Base-by-base conservation (phyloP, 2,113 vertebrate species). In the Myanophis thanlyinensis region DNA sequence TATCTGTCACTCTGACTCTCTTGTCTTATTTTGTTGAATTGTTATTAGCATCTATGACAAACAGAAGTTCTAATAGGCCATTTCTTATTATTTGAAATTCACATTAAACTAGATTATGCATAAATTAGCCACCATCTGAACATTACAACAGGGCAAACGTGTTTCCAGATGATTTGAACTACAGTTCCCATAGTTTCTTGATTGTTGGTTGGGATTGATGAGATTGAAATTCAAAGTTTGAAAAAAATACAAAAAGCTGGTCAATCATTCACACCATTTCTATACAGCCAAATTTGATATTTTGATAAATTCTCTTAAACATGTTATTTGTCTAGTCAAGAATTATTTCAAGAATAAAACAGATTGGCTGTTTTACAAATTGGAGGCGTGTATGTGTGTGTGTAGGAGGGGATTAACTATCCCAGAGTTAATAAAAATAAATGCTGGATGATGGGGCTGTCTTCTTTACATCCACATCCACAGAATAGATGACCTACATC, bases 11-110 rank as follows among this genome's bases (percentile, higher is more conserved):
- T 40, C 35, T 88, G 48, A 11, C 95, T 91, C 12, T 27, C 10
- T 3, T 93, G 4, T 86, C 9, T 93, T 93, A 85, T 90, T 40
- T 90, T 91, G 93, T 95, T 84, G 35, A 18, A 4, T 73, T 88
- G 11, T 3, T 85, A 30, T 62, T 51, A 40, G n/a, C 49, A 13
- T 84, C 2, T 25, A 44, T 90, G 35, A 53, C 84, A 85, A 85
- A 47, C 22, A 85, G 20, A 85, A 85, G 48, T 85, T 46, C 84
- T 85, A 47, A 48, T 85, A 85, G 84, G 84, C 40, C 44, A 85
- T 85, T 80, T 80, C 35, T 40, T 80, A 80, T 40, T 8, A 80
- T 80, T 40, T 80, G 67, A 80, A 80, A 80, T 40, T 40, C 18
- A 18, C 22, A 40, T 40, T 80, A 20, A 80, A 80, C n/a, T 40